Evolutionary conservation across 2,113 vertebrate species (phyloP), one percentile per base, ranked within the genome.

Genomic region (Chloropsis cyanopogon): DNA sequence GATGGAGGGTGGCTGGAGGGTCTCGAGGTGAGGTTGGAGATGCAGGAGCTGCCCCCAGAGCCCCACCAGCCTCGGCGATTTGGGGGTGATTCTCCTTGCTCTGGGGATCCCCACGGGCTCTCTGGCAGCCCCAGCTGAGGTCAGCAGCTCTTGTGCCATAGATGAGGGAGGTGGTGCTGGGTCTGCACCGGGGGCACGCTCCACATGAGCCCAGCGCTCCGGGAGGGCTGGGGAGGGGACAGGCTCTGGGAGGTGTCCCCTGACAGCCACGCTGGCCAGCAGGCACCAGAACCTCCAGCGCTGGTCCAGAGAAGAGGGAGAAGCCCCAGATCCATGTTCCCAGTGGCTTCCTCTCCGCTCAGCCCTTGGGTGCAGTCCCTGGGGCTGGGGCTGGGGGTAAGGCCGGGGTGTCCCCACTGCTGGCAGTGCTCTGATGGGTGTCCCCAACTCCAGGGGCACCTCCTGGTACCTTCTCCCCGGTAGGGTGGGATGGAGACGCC

Each of bases 61-160:
- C 81, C 53, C 26, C 49, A 11, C 7, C 88, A 52, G 83, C 84
- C 81, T 46, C 60, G 21, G 69, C 0, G 1, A 4, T 24, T 11
- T 59, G 66, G 82, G 64, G 29, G 9, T 4, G 5, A 7, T 56
- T 33, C 25, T 25, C 5, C 61, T 66, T 42, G 50, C 25, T 31
- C 0, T 15, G 0, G 3, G 50, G 65, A 14, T 72, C 24, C n/a
- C 44, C 8, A 0, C 0, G 28, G 82, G 56, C 26, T 69, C 24
- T 7, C 12, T 41, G 79, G 49, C 47, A 77, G 50, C 22, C 49
- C 15, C 0, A 3, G 77, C 28, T 39, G 65, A 82, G 53, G 10
- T 23, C 87, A 46, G 61, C 35, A 50, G 70, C 70, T 82, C 73
- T n/a, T 1, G 1, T 76, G 60, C 33, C 1, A 0, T 2, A 4